Conservation (phyloP, 2,113 vertebrate genomes). For the Pagrus major region DNA sequence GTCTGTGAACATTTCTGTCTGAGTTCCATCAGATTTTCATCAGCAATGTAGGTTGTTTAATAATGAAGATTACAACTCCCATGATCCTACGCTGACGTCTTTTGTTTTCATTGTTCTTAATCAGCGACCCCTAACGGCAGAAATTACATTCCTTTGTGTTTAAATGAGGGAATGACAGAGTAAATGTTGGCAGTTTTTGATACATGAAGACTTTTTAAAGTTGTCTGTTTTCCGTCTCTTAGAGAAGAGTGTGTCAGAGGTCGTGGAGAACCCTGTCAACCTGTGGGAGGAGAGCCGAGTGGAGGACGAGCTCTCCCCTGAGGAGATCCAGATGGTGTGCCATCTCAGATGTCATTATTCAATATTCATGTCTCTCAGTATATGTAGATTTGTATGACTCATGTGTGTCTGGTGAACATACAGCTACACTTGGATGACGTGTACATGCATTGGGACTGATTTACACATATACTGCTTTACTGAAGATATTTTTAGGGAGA, state of each 20-base stretch:
- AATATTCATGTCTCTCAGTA: not conserved
- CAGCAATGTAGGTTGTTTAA: no score
- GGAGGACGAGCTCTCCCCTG: constrained; percentile 95
- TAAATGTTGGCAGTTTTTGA: not conserved
- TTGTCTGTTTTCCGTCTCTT: constrained; percentile 20
- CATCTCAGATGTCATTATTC: not conserved
- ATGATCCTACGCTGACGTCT: no score
- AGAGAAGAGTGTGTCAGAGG: constrained; percentile 86
- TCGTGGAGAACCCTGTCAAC: constrained; percentile 79
- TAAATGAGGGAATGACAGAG: not conserved
- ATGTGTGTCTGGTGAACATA: not conserved
- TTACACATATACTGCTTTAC: not conserved
- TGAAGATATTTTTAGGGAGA: not conserved
- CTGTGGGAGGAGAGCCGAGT: constrained; percentile 88
- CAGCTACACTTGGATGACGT: not conserved
- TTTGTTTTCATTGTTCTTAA: no score
- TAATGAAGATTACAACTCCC: no score
- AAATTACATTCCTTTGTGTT: no score
- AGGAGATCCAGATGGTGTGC: constrained; percentile 97
- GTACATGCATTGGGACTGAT: not conserved
- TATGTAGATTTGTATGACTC: constrained; percentile 8
- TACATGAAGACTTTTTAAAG: not conserved
- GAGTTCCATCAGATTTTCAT: no score
- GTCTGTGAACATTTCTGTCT: no score
- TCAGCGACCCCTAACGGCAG: no score